Percentiles rank a stretch among this genome's conserved stretches.
phyloP scores from a whole-genome alignment of 2,113 vertebrate species.

The Phaethon lepturus region DNA sequence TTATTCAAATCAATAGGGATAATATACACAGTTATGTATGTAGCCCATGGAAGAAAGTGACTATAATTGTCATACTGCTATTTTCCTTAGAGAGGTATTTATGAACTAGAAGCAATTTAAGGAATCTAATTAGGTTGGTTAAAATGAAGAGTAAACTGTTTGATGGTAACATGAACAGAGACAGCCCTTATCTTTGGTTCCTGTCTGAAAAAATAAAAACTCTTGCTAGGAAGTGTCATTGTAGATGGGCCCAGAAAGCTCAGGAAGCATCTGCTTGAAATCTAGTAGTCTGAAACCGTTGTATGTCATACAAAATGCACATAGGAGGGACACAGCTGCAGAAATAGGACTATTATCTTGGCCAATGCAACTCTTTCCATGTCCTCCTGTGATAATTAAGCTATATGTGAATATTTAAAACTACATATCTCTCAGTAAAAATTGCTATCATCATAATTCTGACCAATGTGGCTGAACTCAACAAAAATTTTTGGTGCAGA shows the following conservation, averaged over 20 bases:
- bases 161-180: neutral
- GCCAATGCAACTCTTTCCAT: neutral
- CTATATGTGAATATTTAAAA: neutral
- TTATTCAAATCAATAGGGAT: neutral
- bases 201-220: neutral
- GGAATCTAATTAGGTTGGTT: neutral
- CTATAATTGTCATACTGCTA: neutral
- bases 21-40: neutral
- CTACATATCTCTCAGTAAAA: neutral
- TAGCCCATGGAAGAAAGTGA: neutral
- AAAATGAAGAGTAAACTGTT: neutral
- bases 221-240: neutral
- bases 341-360: neutral
- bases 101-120: neutral
- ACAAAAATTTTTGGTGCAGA: neutral
- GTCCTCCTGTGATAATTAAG: neutral
- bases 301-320: neutral
- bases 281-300: neutral
- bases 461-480: neutral
- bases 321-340: neutral
- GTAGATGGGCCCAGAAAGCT: neutral
- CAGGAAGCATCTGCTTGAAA: neutral
- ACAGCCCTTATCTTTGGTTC: neutral
- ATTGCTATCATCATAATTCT: neutral
- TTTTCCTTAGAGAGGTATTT: neutral